Percentiles rank a stretch among this genome's conserved stretches.
Evolutionary conservation across 2,888 invertebrate species (phyloP).

Genomic region (Tortricodes alternella): DNA sequence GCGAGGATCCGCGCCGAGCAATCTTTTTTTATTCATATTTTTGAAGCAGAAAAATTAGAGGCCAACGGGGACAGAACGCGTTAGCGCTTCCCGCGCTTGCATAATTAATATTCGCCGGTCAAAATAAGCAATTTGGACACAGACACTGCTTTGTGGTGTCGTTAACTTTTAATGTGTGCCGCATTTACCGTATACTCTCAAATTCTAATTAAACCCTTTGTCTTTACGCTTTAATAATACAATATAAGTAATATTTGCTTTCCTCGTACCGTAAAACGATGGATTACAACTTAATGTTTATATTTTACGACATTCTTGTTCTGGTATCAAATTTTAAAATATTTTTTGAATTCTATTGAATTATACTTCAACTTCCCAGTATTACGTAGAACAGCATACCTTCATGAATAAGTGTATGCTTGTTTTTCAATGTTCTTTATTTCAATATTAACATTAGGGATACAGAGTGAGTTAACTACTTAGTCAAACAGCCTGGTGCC

Average conservation of each 20-base stretch:
- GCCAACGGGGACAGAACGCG: conserved; percentile 51
- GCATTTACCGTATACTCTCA: conserved; percentile 23
- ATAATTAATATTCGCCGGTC: conserved; percentile 71
- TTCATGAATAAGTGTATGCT: too few species aligned
- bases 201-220: conserved; percentile 31
- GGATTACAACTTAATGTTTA: too few species aligned
- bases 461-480: too few species aligned
- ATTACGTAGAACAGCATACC: too few species aligned
- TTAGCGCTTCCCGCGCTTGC: conserved; percentile 57
- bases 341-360: too few species aligned
- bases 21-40: conserved; percentile 19
- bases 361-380: too few species aligned
- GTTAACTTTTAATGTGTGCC: conserved; percentile 62
- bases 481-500: too few species aligned
- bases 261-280: neutral
- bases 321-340: too few species aligned
- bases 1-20: neutral
- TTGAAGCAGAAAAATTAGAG: conserved; percentile 47
- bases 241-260: conserved; percentile 15
- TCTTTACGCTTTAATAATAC: conserved; percentile 28
- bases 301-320: too few species aligned
- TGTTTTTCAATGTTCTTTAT: too few species aligned
- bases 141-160: conserved; percentile 69
- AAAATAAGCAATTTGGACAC: conserved; percentile 78
- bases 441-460: too few species aligned